Evolutionary conservation across 2,113 vertebrate species (phyloP), one percentile per base, ranked within the genome.

Genomic region (Amphiprion ocellaris): DNA sequence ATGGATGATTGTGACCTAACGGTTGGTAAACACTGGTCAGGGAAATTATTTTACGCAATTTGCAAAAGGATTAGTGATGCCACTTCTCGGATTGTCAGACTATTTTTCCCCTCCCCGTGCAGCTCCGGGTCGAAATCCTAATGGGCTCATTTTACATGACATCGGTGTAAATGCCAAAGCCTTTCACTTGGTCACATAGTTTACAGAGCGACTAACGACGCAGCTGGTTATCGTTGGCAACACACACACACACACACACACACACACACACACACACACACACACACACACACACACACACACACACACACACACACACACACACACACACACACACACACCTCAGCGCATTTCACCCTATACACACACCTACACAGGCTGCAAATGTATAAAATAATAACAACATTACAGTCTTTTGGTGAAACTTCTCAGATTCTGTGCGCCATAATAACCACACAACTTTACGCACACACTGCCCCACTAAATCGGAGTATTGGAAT

Each of bases 21-120:
- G 82, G 87, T 79, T 82, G 73, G 90, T 90, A 90, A 90, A 90
- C 87, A 89, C 77, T 67, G 87, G 63, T 75, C 77, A 84, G 68
- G 62, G 54, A 52, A 82, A 87, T 88, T 86, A 74, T 90, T 87
- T 82, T 47, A 88, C 67, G 79, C 86, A 88, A 88, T 89, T 90
- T 86, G 74, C 69, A 84, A 83, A 37, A 84, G 91, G 83, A 91
- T 88, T 83, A 87, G 90, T 84, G 83, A 84, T 74, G 87, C 69
- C 70, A 88, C 76, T 87, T 87, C 72, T 69, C 59, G 56, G 60
- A 79, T 69, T 79, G 83, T 86, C 75, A 33, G 41, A 67, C 30
- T 80, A 63, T 78, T 83, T 83, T 56, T 12, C 0, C 4, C 41
- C 33, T 37, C 33, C 8, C 33, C 33, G 9, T 24, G n/a, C 60